Conservation (phyloP, 2,113 vertebrate genomes). For the Serilophus lunatus region DNA sequence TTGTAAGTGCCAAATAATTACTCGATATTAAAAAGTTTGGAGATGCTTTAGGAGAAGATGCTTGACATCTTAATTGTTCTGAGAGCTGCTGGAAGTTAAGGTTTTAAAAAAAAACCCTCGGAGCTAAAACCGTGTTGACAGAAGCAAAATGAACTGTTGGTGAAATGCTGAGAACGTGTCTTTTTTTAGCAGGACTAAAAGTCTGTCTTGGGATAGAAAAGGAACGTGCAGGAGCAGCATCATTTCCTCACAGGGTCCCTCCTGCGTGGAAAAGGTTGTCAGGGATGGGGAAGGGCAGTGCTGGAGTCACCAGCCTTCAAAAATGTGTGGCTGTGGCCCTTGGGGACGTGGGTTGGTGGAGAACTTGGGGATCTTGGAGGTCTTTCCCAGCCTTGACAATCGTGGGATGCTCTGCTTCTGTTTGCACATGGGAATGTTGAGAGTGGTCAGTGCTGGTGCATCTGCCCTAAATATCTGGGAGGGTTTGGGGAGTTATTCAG, state of each 20-base stretch:
- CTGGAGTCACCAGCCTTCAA: background rate
- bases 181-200: background rate
- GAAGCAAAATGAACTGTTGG: background rate
- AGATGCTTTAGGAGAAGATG: conserved; percentile 30
- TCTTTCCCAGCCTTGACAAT: background rate
- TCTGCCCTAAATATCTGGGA: accelerated
- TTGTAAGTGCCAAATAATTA: conserved; percentile 64
- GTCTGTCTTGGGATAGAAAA: background rate
- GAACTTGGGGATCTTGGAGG: background rate
- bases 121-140: background rate
- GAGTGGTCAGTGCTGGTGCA: accelerated
- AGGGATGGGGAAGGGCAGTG: background rate
- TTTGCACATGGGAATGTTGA: background rate
- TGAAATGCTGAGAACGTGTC: background rate
- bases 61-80: conserved; percentile 60
- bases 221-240: background rate
- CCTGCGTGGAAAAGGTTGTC: background rate
- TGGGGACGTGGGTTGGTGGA: background rate
- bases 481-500: accelerated
- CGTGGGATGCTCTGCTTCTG: accelerated
- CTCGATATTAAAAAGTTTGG: conserved; percentile 61
- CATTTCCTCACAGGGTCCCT: background rate
- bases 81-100: conserved; percentile 19
- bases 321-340: background rate
- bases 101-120: background rate